Percentiles rank a stretch among this genome's conserved stretches.
phyloP scores from a whole-genome alignment of 92 coral and sea anemone genomes.

The Micromussa lordhowensis region DNA sequence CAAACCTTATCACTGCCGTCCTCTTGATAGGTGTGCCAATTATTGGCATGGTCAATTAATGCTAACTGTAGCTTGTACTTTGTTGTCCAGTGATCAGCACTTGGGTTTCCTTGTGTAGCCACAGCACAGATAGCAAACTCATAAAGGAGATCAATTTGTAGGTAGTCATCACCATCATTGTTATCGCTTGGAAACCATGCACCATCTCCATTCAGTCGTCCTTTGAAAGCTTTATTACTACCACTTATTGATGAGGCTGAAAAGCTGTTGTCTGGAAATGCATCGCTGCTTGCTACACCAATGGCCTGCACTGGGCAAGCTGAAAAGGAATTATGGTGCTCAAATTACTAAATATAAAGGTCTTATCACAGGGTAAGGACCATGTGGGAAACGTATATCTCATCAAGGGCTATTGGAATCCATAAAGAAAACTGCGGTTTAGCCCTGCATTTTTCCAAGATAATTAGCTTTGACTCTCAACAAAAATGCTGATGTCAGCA shows the following conservation, averaged over 20 bases:
- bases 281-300: neutral
- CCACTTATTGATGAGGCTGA: neutral
- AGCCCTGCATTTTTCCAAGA: too few relatives aligned
- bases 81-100: neutral
- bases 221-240: neutral
- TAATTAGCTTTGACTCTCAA: too few relatives aligned
- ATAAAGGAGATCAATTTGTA: neutral
- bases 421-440: too few relatives aligned
- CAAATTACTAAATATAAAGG: too few relatives aligned
- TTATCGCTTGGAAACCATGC: neutral
- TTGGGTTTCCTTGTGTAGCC: slow-evolving; percentile 12
- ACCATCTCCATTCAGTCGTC: neutral
- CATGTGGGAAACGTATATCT: too few relatives aligned
- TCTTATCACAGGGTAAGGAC: too few relatives aligned
- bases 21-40: neutral
- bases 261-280: neutral
- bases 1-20: neutral
- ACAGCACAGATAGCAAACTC: slow-evolving; percentile 8
- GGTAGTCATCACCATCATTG: neutral
- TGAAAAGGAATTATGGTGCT: neutral
- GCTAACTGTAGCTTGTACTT: neutral
- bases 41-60: neutral
- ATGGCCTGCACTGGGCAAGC: neutral
- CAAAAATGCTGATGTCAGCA: too few relatives aligned
- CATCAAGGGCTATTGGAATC: too few relatives aligned